Conservation (phyloP, 2,113 vertebrate species). For the Hirundichthys speculiger region DNA sequence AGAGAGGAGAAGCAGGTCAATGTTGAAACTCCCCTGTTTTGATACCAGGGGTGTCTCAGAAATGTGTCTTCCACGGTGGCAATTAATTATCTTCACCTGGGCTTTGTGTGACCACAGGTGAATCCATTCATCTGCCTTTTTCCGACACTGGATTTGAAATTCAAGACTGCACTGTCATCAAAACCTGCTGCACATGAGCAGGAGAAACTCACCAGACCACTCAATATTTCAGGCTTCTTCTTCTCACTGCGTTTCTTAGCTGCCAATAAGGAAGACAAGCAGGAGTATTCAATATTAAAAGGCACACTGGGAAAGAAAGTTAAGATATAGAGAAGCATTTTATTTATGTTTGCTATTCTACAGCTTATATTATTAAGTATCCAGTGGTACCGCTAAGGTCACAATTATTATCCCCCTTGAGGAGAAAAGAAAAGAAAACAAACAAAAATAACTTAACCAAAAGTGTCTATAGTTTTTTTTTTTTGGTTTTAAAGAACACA, state of each 20-base stretch:
- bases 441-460: no score
- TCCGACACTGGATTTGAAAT: conserved; percentile 42
- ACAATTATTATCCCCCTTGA: no score
- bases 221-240: conserved; percentile 25
- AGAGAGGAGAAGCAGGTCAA: conserved; percentile 80
- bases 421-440: no score
- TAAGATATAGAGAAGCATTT: background rate
- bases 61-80: conserved; percentile 65
- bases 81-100: conserved; percentile 76
- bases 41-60: conserved; percentile 66
- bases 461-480: no score
- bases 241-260: conserved; percentile 21
- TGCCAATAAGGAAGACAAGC: conserved; percentile 25
- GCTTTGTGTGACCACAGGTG: conserved; percentile 64
- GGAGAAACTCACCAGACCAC: conserved; percentile 35
- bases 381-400: no score
- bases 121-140: conserved; percentile 73
- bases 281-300: background rate
- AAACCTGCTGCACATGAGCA: conserved; percentile 41
- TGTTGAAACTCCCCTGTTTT: conserved; percentile 67
- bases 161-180: conserved; percentile 76
- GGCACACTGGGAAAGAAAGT: background rate
- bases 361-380: background rate
- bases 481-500: no score
- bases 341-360: background rate